These are phyloP conservation scores for Mionectes olivaceus DNA, from an alignment of 2,797 vertebrate species.

Conservation along the genomic window DNA sequence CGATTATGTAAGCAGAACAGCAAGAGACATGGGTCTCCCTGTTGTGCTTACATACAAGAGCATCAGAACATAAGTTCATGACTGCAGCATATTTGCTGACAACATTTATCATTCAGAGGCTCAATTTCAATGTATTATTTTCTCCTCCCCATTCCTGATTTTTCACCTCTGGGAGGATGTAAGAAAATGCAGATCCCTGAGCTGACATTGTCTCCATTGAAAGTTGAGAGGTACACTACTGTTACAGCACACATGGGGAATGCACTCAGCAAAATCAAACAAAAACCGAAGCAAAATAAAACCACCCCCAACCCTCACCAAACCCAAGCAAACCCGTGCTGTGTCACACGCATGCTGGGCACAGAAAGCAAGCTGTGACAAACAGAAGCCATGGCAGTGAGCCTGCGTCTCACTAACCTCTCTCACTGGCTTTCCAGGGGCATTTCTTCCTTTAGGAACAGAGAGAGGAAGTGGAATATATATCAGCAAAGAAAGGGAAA, in stretches of 20 bases:
- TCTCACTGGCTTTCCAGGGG: slow-evolving; percentile 93
- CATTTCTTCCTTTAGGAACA: slow-evolving; percentile 89
- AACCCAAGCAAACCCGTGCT: slow-evolving; percentile 65
- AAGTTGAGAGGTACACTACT: slow-evolving; percentile 74
- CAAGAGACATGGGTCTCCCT: background rate
- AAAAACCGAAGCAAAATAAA: slow-evolving; percentile 4
- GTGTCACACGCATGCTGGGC: slow-evolving; percentile 77
- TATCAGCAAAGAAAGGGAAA: slow-evolving; percentile 71
- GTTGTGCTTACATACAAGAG: background rate
- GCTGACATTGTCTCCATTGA: slow-evolving; percentile 27
- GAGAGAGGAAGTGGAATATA: slow-evolving; percentile 77
- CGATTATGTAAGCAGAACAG: background rate
- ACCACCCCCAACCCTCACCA: background rate
- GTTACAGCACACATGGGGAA: slow-evolving; percentile 64
- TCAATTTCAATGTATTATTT: slow-evolving; percentile 9
- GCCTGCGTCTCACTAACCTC: slow-evolving; percentile 90
- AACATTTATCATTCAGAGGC: background rate
- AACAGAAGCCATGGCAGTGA: slow-evolving; percentile 82
- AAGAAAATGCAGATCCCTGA: slow-evolving; percentile 9
- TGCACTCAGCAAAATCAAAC: slow-evolving; percentile 71
- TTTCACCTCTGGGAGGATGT: slow-evolving; percentile 20
- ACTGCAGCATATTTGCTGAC: background rate
- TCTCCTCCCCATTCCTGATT: background rate
- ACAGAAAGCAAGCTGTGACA: slow-evolving; percentile 80
- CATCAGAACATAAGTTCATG: background rate